Conservation (phyloP, 1,140 invertebrate species). For the Drosophila punjabiensis region DNA sequence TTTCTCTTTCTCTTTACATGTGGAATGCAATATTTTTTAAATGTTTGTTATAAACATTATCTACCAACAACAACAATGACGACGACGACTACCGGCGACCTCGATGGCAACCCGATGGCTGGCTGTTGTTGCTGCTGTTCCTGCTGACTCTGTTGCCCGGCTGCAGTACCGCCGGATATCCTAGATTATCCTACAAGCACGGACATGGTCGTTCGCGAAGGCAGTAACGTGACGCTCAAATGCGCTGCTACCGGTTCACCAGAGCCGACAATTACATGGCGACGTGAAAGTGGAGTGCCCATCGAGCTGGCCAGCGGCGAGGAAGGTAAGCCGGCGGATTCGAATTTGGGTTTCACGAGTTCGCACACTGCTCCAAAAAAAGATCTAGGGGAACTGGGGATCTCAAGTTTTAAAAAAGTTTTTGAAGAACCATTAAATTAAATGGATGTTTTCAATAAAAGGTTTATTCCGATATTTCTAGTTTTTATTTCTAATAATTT, state of each 20-base stretch:
- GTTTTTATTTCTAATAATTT: too few relatives aligned
- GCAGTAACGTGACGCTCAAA: slow-evolving; percentile 92
- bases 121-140: slow-evolving; percentile 29
- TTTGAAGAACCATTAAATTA: too few relatives aligned
- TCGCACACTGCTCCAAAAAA: slow-evolving; percentile 16
- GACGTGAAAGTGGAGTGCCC: slow-evolving; percentile 91
- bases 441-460: too few relatives aligned
- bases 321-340: slow-evolving; percentile 70
- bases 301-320: slow-evolving; percentile 87
- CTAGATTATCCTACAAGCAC: slow-evolving; percentile 94
- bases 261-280: slow-evolving; percentile 93
- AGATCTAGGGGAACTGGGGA: background rate
- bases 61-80: slow-evolving; percentile 46
- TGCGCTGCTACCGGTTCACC: slow-evolving; percentile 95
- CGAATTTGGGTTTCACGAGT: slow-evolving; percentile 25
- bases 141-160: slow-evolving; percentile 35
- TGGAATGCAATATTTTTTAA: slow-evolving; percentile 20
- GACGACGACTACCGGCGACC: slow-evolving; percentile 63
- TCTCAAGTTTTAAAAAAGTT: background rate
- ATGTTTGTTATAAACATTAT: slow-evolving; percentile 74
- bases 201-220: slow-evolving; percentile 95
- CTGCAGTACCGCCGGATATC: slow-evolving; percentile 95
- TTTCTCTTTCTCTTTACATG: slow-evolving; percentile 49
- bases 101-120: slow-evolving; percentile 53
- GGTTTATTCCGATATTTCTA: too few relatives aligned